Conservation (phyloP, 2,113 vertebrate species). For the Oncorhynchus gorbuscha region DNA sequence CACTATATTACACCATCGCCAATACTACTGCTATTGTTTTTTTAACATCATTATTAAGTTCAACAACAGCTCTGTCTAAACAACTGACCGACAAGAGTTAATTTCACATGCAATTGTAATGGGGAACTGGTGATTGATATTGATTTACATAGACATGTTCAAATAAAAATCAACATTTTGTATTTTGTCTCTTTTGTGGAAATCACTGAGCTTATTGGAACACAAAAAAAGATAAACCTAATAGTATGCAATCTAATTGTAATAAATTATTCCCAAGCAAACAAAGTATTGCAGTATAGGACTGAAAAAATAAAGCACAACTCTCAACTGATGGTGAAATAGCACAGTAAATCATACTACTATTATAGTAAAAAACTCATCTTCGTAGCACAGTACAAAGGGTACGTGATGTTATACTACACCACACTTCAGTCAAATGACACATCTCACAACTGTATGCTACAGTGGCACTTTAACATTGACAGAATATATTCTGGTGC, state of each 20-base stretch:
- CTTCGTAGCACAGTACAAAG: constrained; percentile 32
- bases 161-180: neutral
- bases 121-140: neutral
- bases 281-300: neutral
- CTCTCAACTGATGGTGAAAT: neutral
- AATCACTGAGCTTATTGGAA: neutral
- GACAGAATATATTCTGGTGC: constrained; percentile 30
- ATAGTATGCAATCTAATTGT: neutral
- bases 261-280: neutral
- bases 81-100: constrained; percentile 18
- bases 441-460: constrained; percentile 12
- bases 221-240: neutral
- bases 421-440: constrained; percentile 13
- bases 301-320: neutral
- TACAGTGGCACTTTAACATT: neutral
- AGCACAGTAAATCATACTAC: constrained; percentile 34
- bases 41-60: constrained; percentile 15
- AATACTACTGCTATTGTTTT: constrained; percentile 19
- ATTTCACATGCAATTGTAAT: constrained; percentile 36
- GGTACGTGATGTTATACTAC: constrained; percentile 9
- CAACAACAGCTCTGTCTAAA: constrained; percentile 10
- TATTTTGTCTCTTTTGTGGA: neutral
- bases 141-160: neutral
- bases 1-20: constrained; percentile 7
- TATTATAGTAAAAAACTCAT: neutral